Evolutionary conservation across 2,113 vertebrate genomes (phyloP).

Genomic region (Pygathrix nemaeus): DNA sequence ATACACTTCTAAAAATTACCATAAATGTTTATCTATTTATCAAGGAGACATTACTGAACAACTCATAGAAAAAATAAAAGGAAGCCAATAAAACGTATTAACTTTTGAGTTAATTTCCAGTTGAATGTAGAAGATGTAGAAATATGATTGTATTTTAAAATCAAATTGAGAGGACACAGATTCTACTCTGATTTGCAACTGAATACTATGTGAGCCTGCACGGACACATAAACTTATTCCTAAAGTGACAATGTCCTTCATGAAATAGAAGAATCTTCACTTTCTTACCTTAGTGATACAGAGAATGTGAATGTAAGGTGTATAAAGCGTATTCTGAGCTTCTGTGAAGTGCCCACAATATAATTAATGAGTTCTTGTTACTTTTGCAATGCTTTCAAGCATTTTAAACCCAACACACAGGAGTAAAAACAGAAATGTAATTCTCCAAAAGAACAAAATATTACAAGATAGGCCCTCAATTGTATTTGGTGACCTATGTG

Average conservation of each 20-base stretch:
- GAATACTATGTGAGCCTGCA: neutral
- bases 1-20: neutral
- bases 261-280: constrained; percentile 13
- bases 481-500: neutral
- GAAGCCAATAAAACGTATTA: neutral
- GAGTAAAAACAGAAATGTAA: constrained; percentile 30
- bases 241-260: neutral
- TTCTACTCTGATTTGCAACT: neutral
- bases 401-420: constrained; percentile 45
- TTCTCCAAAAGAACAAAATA: constrained; percentile 34
- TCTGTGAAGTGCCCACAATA: neutral
- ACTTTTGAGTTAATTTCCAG: neutral
- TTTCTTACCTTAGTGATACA: neutral
- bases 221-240: neutral
- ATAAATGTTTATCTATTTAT: neutral
- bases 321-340: neutral
- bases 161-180: neutral
- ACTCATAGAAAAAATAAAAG: neutral
- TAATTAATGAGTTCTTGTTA: constrained; percentile 17
- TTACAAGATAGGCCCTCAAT: neutral
- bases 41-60: neutral
- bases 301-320: neutral
- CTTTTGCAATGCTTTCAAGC: constrained; percentile 39
- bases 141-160: neutral
- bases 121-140: neutral